A percentile compares a stretch with the other conserved stretches of the same genome.
phyloP scores from a whole-genome alignment of 2,113 vertebrate genomes.

The Pygoscelis antarcticus region DNA sequence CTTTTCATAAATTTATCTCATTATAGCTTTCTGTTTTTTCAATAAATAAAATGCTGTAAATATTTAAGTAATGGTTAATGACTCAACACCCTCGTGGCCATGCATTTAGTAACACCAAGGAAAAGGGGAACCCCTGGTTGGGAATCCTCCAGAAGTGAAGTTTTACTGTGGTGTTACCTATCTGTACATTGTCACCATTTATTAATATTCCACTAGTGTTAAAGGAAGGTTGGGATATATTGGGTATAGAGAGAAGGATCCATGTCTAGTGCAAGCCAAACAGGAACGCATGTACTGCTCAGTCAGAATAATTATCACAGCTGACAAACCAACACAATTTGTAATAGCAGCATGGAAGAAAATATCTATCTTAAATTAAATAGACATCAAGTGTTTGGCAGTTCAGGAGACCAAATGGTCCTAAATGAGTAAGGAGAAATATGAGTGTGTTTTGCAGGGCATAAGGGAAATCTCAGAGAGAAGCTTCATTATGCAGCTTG shows the following conservation, averaged over 20 bases:
- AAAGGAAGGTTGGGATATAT: neutral
- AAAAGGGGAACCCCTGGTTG: neutral
- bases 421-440: neutral
- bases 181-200: neutral
- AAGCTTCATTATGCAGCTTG: neutral
- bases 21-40: neutral
- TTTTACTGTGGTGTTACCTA: neutral
- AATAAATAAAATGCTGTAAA: neutral
- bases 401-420: neutral
- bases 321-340: neutral
- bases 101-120: neutral
- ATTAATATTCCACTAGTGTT: neutral
- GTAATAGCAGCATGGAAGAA: neutral
- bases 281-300: neutral
- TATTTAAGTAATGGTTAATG: neutral
- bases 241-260: neutral
- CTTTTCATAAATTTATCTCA: neutral
- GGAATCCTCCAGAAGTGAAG: neutral
- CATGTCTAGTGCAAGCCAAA: neutral
- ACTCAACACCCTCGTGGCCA: neutral
- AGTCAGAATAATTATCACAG: constrained; percentile 15
- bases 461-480: neutral
- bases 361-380: neutral
- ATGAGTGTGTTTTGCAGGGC: neutral
- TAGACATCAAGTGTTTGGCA: neutral